These are phyloP conservation scores for Eupithecia pulchellata DNA, from an alignment of 2,888 invertebrate genomes.

Conservation along the genomic window DNA sequence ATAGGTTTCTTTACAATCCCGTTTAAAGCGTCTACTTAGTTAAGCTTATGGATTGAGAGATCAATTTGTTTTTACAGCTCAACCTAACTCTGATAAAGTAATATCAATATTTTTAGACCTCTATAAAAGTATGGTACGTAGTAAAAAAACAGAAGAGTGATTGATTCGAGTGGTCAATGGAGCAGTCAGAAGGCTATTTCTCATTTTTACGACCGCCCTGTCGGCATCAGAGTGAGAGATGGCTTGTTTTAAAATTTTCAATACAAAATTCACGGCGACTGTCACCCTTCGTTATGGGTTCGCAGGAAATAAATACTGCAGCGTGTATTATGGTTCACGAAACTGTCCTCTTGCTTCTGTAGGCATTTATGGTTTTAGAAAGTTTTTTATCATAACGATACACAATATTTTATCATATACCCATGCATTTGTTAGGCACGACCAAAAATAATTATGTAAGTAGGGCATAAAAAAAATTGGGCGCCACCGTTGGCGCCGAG, in stretches of 20 bases:
- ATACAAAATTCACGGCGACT: slow-evolving; percentile 36
- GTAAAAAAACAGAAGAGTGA: slow-evolving; percentile 35
- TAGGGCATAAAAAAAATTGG: slow-evolving; percentile 30
- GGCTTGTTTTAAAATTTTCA: slow-evolving; percentile 49
- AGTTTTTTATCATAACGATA: background rate
- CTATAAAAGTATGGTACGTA: slow-evolving; percentile 18
- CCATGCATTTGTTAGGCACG: background rate
- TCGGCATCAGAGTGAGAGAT: slow-evolving; percentile 46
- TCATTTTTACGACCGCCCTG: slow-evolving; percentile 48
- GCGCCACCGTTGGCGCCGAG: slow-evolving; percentile 11
- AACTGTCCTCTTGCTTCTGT: too few relatives aligned
- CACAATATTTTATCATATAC: too few relatives aligned
- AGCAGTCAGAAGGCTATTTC: slow-evolving; percentile 42
- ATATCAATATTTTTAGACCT: slow-evolving; percentile 17
- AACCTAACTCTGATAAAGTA: slow-evolving; percentile 6
- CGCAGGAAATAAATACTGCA: slow-evolving; percentile 5
- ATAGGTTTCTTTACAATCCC: background rate
- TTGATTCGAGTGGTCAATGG: slow-evolving; percentile 44
- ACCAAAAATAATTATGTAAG: slow-evolving; percentile 24
- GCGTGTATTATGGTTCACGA: background rate
- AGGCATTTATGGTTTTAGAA: background rate
- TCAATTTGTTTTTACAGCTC: slow-evolving; percentile 14
- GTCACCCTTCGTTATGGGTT: slow-evolving; percentile 39
- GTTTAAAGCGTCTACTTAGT: slow-evolving; percentile 1
- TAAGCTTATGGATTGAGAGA: slow-evolving; percentile 12